phyloP scores from a whole-genome alignment of 2,797 vertebrate species.

The Leptoclinus maculatus region DNA sequence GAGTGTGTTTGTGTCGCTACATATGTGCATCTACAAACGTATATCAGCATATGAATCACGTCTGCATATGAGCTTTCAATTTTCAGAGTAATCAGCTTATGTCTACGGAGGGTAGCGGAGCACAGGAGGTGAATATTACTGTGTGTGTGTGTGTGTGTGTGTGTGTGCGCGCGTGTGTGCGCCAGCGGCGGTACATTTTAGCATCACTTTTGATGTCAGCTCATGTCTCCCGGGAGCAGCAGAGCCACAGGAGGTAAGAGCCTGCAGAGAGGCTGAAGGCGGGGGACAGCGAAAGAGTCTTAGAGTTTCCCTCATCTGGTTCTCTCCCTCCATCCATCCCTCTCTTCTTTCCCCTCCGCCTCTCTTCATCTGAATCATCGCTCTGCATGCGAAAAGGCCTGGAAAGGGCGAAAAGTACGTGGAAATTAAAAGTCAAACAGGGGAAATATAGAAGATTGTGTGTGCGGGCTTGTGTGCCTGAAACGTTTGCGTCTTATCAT shows the following conservation, averaged over 20 bases:
- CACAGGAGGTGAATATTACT: slow-evolving; percentile 57
- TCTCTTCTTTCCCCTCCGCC: slow-evolving; percentile 5
- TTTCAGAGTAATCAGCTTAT: slow-evolving; percentile 71
- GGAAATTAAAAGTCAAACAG: slow-evolving; percentile 59
- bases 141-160: not conserved
- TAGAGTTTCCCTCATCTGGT: slow-evolving; percentile 42
- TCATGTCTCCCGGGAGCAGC: slow-evolving; percentile 66
- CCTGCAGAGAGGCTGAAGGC: slow-evolving; percentile 66
- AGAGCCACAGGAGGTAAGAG: slow-evolving; percentile 61
- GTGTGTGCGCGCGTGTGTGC: slow-evolving; percentile 1
- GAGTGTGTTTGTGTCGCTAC: slow-evolving; percentile 19
- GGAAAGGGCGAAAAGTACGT: slow-evolving; percentile 35
- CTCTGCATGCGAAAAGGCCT: slow-evolving; percentile 22
- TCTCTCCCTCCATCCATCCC: slow-evolving; percentile 32
- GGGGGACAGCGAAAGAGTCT: slow-evolving; percentile 54
- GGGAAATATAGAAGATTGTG: slow-evolving; percentile 40
- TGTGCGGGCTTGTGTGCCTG: not conserved
- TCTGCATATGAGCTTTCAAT: slow-evolving; percentile 62
- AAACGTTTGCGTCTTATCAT: not conserved
- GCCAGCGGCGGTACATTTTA: slow-evolving; percentile 38
- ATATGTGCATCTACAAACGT: slow-evolving; percentile 30
- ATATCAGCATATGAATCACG: slow-evolving; percentile 34
- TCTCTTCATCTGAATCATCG: slow-evolving; percentile 53
- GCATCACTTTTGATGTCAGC: slow-evolving; percentile 70
- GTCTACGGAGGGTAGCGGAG: slow-evolving; percentile 50